phyloP scores from a whole-genome alignment of 2,113 vertebrate genomes.

The Gulo gulo region DNA sequence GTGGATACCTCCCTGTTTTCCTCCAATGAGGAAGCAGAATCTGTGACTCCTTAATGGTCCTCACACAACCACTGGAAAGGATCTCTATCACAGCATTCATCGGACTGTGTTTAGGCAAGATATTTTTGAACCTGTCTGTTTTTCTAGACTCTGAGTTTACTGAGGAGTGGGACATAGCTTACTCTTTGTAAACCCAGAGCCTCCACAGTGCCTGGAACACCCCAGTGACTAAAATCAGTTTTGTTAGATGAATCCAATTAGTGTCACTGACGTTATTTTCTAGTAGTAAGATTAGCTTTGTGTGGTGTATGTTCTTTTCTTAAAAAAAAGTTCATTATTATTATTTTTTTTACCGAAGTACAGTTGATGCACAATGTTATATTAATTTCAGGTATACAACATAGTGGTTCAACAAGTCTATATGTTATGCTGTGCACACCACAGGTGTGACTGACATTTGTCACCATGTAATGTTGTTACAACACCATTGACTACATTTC shows the following conservation, averaged over 20 bases:
- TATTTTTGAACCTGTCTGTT: background rate
- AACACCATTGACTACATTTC: background rate
- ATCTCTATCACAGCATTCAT: background rate
- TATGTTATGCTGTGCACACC: background rate
- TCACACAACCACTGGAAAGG: background rate
- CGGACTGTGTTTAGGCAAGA: background rate
- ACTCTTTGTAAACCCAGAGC: background rate
- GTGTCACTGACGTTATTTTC: background rate
- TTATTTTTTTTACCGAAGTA: background rate
- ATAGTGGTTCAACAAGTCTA: background rate
- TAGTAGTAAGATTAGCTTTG: background rate
- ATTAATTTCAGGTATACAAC: background rate
- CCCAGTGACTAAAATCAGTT: background rate
- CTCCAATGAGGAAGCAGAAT: background rate
- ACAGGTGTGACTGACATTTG: background rate
- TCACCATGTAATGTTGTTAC: background rate
- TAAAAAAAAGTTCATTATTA: too few species aligned
- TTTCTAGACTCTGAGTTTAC: background rate
- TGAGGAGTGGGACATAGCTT: background rate
- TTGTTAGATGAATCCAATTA: background rate
- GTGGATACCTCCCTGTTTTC: background rate
- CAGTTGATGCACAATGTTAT: background rate
- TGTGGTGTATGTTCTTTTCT: background rate
- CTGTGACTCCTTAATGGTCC: background rate
- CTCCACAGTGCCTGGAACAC: background rate